Conservation (phyloP, 2,888 invertebrate species). For the Diaphora mendica region DNA sequence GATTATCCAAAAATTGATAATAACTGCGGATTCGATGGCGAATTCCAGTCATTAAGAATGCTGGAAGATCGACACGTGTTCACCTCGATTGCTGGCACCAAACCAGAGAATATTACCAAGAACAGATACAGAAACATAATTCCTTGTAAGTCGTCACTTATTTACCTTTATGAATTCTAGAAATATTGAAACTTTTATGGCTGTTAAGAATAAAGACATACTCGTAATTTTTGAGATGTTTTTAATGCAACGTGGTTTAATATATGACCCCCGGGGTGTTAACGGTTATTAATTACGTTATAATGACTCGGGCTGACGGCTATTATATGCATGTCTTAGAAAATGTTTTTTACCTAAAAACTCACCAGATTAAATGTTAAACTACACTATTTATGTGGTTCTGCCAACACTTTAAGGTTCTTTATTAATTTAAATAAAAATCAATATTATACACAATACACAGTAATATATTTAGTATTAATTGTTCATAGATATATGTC, state of each 20-base stretch:
- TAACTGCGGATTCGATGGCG: constrained; percentile 93
- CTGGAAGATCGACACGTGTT: constrained; percentile 96
- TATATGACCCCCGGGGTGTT: background rate
- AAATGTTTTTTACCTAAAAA: no score
- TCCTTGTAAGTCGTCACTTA: constrained; percentile 88
- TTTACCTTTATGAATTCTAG: background rate
- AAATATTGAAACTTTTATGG: background rate
- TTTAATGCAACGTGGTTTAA: background rate
- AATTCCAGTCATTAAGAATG: constrained; percentile 97
- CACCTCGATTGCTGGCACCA: constrained; percentile 95
- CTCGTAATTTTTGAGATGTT: background rate
- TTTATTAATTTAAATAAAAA: no score
- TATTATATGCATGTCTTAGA: background rate
- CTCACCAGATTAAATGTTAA: no score
- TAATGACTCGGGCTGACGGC: background rate
- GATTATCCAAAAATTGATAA: constrained; percentile 57
- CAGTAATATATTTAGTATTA: no score
- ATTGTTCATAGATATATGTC: no score
- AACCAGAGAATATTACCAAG: constrained; percentile 94
- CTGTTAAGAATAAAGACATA: background rate
- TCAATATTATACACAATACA: no score
- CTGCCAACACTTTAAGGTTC: no score
- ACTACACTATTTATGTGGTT: no score
- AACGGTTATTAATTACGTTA: background rate
- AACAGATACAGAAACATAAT: constrained; percentile 99